Percentiles rank a stretch among this genome's conserved stretches.
Conservation (phyloP, 1,140 invertebrate genomes). For the Cecropterus lyciades region DNA sequence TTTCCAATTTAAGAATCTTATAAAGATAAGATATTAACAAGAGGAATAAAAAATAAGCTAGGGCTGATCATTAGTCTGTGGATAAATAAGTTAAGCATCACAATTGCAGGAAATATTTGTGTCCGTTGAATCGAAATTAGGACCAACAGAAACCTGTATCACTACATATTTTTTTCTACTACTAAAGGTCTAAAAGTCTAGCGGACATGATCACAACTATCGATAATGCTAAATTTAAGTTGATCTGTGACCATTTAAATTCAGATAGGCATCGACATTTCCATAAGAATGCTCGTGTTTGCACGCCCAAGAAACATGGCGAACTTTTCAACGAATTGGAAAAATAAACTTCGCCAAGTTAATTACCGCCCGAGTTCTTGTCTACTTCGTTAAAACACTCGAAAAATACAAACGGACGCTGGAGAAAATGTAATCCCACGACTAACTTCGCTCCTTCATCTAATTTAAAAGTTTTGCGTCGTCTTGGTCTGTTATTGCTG, state of each 20-base stretch:
- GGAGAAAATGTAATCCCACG: slow-evolving; percentile 28
- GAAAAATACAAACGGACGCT: slow-evolving; percentile 36
- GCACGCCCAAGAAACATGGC: slow-evolving; percentile 44
- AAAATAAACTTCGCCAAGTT: slow-evolving; percentile 58
- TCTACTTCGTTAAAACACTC: slow-evolving; percentile 28
- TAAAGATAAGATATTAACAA: too few relatives aligned
- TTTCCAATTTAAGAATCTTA: too few relatives aligned
- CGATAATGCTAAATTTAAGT: slow-evolving; percentile 40
- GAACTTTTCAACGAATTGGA: slow-evolving; percentile 43
- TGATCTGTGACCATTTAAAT: slow-evolving; percentile 51
- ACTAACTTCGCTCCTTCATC: slow-evolving; percentile 11
- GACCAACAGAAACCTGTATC: too few relatives aligned
- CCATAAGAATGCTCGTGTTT: slow-evolving; percentile 65
- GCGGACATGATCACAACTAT: slow-evolving; percentile 1
- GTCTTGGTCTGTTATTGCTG: slow-evolving; percentile 10
- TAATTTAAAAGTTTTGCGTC: slow-evolving; percentile 38
- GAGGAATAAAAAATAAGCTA: too few relatives aligned
- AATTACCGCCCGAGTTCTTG: slow-evolving; percentile 50
- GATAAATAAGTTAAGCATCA: too few relatives aligned
- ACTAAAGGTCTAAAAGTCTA: background rate
- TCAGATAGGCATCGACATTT: slow-evolving; percentile 52
- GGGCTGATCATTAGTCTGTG: too few relatives aligned
- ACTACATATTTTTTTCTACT: too few relatives aligned
- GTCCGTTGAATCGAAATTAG: too few relatives aligned
- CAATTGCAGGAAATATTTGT: too few relatives aligned